A percentile compares a stretch with the other conserved stretches of the same genome.
Evolutionary conservation across 2,797 vertebrate species (phyloP).

Genomic region (Xyrichtys novacula): DNA sequence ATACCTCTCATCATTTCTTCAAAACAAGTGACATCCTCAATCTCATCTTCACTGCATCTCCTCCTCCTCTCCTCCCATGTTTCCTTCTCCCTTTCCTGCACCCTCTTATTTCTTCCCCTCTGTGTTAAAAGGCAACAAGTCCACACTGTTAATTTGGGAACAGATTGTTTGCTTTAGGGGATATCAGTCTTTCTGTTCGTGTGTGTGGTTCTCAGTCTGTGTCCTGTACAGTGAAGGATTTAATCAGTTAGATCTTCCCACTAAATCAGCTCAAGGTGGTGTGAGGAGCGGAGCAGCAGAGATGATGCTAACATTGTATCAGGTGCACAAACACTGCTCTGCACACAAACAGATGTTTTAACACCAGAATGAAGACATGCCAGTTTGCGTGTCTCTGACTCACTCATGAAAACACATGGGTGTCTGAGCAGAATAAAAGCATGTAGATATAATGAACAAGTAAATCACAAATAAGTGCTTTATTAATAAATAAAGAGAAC

Average conservation of each 20-base stretch:
- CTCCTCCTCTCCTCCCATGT: background rate
- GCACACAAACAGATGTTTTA: slow-evolving; percentile 22
- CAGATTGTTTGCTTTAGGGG: slow-evolving; percentile 57
- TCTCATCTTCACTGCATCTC: slow-evolving; percentile 9
- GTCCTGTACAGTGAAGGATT: slow-evolving; percentile 43
- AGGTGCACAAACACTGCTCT: slow-evolving; percentile 7
- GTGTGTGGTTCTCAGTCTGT: slow-evolving; percentile 33
- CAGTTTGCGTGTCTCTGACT: background rate
- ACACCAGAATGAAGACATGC: slow-evolving; percentile 8
- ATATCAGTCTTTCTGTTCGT: slow-evolving; percentile 44
- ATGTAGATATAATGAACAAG: background rate
- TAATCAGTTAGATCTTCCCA: slow-evolving; percentile 53
- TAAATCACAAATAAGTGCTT: background rate
- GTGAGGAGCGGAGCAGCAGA: slow-evolving; percentile 12
- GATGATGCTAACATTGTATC: slow-evolving; percentile 40
- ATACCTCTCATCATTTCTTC: slow-evolving; percentile 7
- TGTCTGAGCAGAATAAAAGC: background rate
- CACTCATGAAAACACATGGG: background rate
- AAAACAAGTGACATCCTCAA: slow-evolving; percentile 20
- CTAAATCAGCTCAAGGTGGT: slow-evolving; percentile 58
- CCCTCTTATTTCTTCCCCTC: slow-evolving; percentile 4
- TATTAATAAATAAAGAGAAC: background rate
- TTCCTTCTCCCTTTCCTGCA: background rate
- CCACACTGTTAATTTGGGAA: slow-evolving; percentile 35
- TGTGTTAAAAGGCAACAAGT: slow-evolving; percentile 27